Conservation (phyloP, 2,888 invertebrate species). For the Zhuqinia jingwanae region DNA sequence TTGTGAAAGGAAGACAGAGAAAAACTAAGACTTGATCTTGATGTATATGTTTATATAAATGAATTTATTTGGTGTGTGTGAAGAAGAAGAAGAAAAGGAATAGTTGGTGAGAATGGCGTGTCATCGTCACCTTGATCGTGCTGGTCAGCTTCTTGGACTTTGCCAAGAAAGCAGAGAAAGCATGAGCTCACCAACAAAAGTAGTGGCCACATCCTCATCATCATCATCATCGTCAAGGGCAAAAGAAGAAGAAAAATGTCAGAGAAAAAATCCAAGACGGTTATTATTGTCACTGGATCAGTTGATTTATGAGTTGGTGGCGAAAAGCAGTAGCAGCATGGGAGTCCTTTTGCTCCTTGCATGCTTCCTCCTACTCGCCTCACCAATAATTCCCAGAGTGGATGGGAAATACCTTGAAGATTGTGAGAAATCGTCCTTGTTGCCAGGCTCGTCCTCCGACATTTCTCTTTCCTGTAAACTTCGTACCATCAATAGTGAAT, state of each 20-base stretch:
- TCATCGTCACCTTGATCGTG: slow-evolving; percentile 57
- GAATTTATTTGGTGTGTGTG: slow-evolving; percentile 54
- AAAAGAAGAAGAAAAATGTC: slow-evolving; percentile 37
- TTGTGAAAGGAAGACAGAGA: not conserved
- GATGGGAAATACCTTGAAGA: slow-evolving; percentile 75
- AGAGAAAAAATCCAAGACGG: slow-evolving; percentile 57
- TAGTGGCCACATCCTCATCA: slow-evolving; percentile 10
- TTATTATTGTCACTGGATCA: slow-evolving; percentile 66
- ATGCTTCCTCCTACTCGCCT: slow-evolving; percentile 28
- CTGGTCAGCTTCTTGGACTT: slow-evolving; percentile 57
- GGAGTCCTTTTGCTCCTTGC: not conserved
- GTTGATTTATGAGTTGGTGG: slow-evolving; percentile 72
- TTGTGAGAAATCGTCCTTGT: slow-evolving; percentile 70
- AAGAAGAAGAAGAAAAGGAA: slow-evolving; percentile 32
- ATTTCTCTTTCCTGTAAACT: slow-evolving; percentile 90
- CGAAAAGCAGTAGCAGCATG: not conserved
- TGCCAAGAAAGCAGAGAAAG: slow-evolving; percentile 50
- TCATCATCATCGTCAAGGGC: slow-evolving; percentile 15
- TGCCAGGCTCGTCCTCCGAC: slow-evolving; percentile 83
- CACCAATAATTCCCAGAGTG: slow-evolving; percentile 27
- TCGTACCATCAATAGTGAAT: slow-evolving; percentile 92
- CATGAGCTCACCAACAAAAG: slow-evolving; percentile 33
- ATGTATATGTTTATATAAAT: slow-evolving; percentile 46
- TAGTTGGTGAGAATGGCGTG: slow-evolving; percentile 69
- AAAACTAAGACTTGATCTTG: slow-evolving; percentile 17